These are phyloP conservation scores for Caenorhabditis drosophilae DNA, from an alignment of 2,888 invertebrate species.

Conservation along the genomic window DNA sequence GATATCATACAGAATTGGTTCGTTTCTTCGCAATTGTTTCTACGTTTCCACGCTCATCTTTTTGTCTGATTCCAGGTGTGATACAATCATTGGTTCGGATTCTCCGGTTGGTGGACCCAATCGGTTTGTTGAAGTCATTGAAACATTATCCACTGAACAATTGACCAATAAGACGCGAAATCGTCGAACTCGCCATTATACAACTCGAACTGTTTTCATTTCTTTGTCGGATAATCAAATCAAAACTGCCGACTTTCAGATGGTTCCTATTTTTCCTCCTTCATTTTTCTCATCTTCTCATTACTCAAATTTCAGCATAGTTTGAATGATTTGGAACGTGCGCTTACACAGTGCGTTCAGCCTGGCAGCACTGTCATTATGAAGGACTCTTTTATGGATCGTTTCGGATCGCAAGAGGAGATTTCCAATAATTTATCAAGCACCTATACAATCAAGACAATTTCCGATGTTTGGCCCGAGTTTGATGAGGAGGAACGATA, in stretches of 20 bases:
- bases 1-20: conserved; percentile 51
- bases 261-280: conserved; percentile 14
- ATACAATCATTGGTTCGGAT: conserved; percentile 23
- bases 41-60: too few species aligned
- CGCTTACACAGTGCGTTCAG: conserved; percentile 27
- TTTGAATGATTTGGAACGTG: conserved; percentile 30
- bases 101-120: conserved; percentile 42
- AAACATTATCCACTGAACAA: conserved; percentile 47
- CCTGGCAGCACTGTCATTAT: conserved; percentile 34
- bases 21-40: neutral
- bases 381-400: conserved; percentile 39
- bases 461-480: conserved; percentile 43
- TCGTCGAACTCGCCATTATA: conserved; percentile 42
- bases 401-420: conserved; percentile 37
- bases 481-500: conserved; percentile 35
- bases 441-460: conserved; percentile 39
- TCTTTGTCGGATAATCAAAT: conserved; percentile 37
- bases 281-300: conserved; percentile 4
- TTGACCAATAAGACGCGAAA: conserved; percentile 43
- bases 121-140: conserved; percentile 39
- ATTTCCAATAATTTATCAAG: conserved; percentile 25
- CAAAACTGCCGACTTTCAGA: conserved; percentile 21
- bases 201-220: conserved; percentile 35
- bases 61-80: conserved; percentile 9
- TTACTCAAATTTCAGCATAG: conserved; percentile 18